Evolutionary conservation across 2,888 invertebrate genomes (phyloP).

Genomic region (Callimorpha dominula): DNA sequence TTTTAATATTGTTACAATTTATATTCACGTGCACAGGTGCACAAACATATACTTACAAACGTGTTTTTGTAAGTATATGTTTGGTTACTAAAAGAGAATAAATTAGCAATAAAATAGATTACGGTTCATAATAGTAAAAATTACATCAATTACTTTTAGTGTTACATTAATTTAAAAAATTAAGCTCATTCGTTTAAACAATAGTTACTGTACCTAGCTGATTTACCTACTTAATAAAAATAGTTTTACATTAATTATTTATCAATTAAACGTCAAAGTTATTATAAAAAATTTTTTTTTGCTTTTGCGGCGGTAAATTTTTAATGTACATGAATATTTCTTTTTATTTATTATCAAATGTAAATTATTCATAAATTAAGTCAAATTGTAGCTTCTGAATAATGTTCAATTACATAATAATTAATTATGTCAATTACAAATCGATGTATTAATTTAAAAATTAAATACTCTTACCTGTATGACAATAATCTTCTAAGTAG

Average conservation of each 20-base stretch:
- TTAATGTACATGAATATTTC: not conserved
- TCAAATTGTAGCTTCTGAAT: not conserved
- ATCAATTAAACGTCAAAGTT: not conserved
- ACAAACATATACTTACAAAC: no score
- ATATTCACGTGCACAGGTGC: no score
- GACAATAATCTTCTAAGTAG: constrained; percentile 89
- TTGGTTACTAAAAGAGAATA: not conserved
- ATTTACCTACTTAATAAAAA: not conserved
- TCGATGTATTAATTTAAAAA: not conserved
- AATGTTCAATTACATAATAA: no score
- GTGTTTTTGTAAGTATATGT: not conserved
- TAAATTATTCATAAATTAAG: not conserved
- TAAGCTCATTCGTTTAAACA: not conserved
- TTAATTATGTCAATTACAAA: not conserved
- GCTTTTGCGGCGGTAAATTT: not conserved
- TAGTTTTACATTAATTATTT: not conserved
- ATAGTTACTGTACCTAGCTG: not conserved
- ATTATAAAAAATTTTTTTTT: not conserved
- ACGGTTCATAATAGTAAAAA: not conserved
- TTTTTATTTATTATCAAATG: not conserved
- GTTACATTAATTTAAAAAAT: not conserved
- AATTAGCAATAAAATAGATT: not conserved
- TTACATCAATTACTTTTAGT: not conserved
- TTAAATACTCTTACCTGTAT: constrained; percentile 83
- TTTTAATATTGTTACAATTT: not conserved